Base-by-base conservation (phyloP, 37 sponge, comb jelly and placozoan species). In the Bolinopsis microptera region DNA sequence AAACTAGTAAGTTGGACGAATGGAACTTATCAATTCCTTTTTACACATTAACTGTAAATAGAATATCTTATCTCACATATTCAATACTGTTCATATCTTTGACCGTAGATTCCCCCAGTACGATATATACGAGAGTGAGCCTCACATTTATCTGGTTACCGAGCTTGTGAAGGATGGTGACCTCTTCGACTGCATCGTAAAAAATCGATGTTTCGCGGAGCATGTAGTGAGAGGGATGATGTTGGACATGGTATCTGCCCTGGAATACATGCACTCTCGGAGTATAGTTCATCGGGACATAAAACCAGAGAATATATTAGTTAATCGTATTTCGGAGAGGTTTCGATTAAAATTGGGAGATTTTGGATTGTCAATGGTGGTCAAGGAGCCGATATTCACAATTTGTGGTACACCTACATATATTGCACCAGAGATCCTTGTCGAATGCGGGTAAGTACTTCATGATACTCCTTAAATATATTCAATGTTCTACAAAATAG, bases 181-280 rank as follows among this genome's bases (percentile, higher is more conserved):
- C 70, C 75, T 97, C n/a, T 97, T 93, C 69, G 96, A 95, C 83
- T 92, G 93, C 39, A 94, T 95, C 35, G 83, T 95, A 32, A 83
- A 97, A 25, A 94, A 94, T 41, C 94, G 94, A 35, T 92, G 94
- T 34, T 96, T 97, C 69, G 35, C 80, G 69, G 97, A 86, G 28
- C 35, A 28, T 27, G 90, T 21, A 26, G 90, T 86, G 48, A 38
- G 90, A 48, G 39, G 39, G 31, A 90, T 75, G 82, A 95, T 94
- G 83, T 69, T 94, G 39, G 95, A 95, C 93, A 94, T 97, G 92
- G 94, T 94, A 0, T 88, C 93, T n/a, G 97, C 97, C 25, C 94
- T 96, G 70, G 94, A 95, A 32, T 97, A 97, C 70, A 95, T 97
- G 39, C 97, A 97, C 93, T 92, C 94, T 75, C 94, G 96, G 39